Conservation (phyloP, 2,113 vertebrate species). For the Elanus axillaris region DNA sequence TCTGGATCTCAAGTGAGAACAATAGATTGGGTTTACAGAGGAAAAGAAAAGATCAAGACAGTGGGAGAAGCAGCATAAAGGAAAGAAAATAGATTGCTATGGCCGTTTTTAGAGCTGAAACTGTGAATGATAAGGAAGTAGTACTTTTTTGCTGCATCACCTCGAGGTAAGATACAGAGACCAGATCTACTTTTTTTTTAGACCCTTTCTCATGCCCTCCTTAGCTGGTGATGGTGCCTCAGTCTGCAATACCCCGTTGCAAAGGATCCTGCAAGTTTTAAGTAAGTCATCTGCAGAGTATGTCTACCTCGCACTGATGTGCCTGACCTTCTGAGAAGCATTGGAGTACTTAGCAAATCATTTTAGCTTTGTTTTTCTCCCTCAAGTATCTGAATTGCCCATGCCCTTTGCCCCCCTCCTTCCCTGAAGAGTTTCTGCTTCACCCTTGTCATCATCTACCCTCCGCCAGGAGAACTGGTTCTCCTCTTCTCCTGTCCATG, state of each 20-base stretch:
- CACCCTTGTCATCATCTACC: background rate
- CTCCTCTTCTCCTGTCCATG: background rate
- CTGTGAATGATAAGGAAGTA: background rate
- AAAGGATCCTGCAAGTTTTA: background rate
- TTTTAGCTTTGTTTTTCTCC: background rate
- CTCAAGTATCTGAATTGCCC: background rate
- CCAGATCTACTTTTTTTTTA: background rate
- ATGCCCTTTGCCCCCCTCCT: background rate
- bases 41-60: background rate
- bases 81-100: background rate
- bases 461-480: background rate
- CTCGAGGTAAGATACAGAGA: background rate
- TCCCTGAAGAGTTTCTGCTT: background rate
- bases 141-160: background rate
- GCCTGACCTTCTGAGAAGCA: background rate
- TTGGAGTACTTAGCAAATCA: background rate
- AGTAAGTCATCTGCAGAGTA: background rate
- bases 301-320: background rate
- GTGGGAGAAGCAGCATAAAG: background rate
- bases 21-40: background rate
- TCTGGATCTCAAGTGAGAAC: slow-evolving; percentile 1
- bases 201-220: background rate
- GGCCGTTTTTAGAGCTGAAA: background rate
- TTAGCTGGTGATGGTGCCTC: background rate
- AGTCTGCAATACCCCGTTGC: background rate